phyloP scores from a whole-genome alignment of 2,888 invertebrate genomes.

The Cinara cedri region DNA sequence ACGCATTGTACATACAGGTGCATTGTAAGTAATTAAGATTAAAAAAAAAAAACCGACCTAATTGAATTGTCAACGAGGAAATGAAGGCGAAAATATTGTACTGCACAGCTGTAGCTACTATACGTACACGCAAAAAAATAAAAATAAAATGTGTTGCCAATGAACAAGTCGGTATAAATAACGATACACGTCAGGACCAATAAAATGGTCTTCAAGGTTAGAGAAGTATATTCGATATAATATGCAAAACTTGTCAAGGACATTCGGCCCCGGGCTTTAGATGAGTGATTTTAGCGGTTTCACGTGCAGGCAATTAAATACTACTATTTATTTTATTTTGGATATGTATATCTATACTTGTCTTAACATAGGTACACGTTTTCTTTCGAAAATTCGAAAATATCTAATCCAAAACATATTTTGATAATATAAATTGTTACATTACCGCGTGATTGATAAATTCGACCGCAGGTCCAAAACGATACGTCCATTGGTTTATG shows the following conservation, averaged over 20 bases:
- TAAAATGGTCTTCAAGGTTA: conserved; percentile 28
- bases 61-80: conserved; percentile 25
- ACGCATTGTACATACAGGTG: background rate
- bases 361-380: too few species aligned
- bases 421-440: too few species aligned
- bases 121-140: conserved; percentile 3
- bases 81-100: background rate
- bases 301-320: too few species aligned
- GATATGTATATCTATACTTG: too few species aligned
- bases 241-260: conserved; percentile 40
- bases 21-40: too few species aligned
- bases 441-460: too few species aligned
- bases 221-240: background rate
- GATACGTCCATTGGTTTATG: too few species aligned
- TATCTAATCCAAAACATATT: too few species aligned
- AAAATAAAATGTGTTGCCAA: background rate
- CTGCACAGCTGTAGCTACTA: background rate
- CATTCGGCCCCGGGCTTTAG: background rate
- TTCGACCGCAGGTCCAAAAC: too few species aligned
- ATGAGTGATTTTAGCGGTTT: background rate
- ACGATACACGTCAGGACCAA: conserved; percentile 20
- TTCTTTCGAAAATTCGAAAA: too few species aligned
- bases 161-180: conserved; percentile 29
- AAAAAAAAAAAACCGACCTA: background rate
- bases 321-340: too few species aligned